Evolutionary conservation across 2,888 invertebrate species (phyloP), one percentile per base, ranked within the genome.

Genomic region (Dolomedes plantarius): DNA sequence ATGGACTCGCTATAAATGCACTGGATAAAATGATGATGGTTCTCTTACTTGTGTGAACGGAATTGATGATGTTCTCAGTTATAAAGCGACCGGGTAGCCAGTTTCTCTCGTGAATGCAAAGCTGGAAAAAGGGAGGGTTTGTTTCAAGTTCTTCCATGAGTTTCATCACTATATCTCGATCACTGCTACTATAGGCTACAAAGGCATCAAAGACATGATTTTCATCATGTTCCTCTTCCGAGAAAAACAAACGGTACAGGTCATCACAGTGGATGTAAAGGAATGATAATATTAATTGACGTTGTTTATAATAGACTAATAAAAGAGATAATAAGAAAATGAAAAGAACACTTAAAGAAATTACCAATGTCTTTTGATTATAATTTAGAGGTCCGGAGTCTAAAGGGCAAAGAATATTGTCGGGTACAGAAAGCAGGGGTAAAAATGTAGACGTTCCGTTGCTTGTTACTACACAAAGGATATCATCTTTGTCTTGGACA

Each of bases 51-150:
- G 83, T 89, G 65, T 89, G 89, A 5, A 90, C 89, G 1, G 89
- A 89, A 36, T 85, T 73, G 0, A 89, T 81, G 79, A 90, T 89
- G 41, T 90, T 89, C 77, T 88, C 88, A 28, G 86, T 82, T 36
- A 89, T 89, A 46, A 88, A 87, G 56, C 88, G 74, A 1, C 89
- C 89, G 27, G 89, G 89, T 9, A 89, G 56, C 90, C 90, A 90
- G 75, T 90, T 89, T n/a, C 90, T 76, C 64, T 89, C 89, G 68
- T 89, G 90, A 23, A 89, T 88, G 69, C 90, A 90, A 9, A 90
- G 56, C 62, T 88, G 88, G 62, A 88, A 89, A 19, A 39, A 65
- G 0, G 87, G 87, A 19, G 78, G 80, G n/a, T 78, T 74, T 27
- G 72, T 71, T 75, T 89, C 89, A 9, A 89, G 68, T 62, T 89